Evolutionary conservation across 2,797 vertebrate genomes (phyloP).

Genomic region (Microctenopoma stevenorrisi): DNA sequence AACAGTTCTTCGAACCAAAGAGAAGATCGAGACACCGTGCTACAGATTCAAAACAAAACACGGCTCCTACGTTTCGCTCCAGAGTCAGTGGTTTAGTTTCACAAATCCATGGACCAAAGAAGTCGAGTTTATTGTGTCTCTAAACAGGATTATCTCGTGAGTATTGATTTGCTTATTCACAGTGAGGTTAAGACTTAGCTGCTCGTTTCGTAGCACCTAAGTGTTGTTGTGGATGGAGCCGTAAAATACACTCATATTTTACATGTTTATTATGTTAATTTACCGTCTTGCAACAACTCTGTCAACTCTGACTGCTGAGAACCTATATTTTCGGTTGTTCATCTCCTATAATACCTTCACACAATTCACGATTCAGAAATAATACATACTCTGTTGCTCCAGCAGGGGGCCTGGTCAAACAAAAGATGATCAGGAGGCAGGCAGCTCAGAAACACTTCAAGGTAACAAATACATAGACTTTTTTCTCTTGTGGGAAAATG

Average conservation of each 20-base stretch:
- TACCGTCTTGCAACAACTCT: background rate
- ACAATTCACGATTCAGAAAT: background rate
- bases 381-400: constrained; percentile 33
- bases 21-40: constrained; percentile 93
- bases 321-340: background rate
- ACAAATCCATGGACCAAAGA: constrained; percentile 99
- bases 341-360: background rate
- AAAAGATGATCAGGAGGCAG: constrained; percentile 53
- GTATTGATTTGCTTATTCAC: constrained; percentile 66
- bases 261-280: background rate
- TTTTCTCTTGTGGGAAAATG: background rate
- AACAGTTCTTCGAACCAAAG: constrained; percentile 94
- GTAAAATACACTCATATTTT: background rate
- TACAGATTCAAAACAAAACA: constrained; percentile 98
- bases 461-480: constrained; percentile 48
- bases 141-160: constrained; percentile 93
- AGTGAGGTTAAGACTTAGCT: background rate
- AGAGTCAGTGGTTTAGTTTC: constrained; percentile 98
- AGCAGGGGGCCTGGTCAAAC: constrained; percentile 62
- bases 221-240: too few relatives aligned
- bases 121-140: constrained; percentile 96
- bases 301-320: too few relatives aligned
- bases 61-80: constrained; percentile 92
- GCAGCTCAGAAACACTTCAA: constrained; percentile 61
- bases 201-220: too few relatives aligned